A percentile compares a stretch with the other conserved stretches of the same genome.
These are phyloP conservation scores for Threskiornis aethiopicus DNA, from an alignment of 2,797 vertebrate species.

Conservation along the genomic window DNA sequence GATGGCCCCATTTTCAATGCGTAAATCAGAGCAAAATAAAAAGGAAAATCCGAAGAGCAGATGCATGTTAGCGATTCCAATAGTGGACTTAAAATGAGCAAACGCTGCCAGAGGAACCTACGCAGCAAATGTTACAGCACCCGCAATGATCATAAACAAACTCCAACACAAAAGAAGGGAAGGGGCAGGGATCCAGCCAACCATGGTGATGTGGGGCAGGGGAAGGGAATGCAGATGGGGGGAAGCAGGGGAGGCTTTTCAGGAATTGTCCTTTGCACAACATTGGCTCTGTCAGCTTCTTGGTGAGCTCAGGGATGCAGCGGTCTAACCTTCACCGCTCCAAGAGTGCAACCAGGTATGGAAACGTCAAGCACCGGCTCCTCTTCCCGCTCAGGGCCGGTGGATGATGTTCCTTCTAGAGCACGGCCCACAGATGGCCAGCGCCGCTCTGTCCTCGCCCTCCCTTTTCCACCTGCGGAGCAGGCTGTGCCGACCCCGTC, in stretches of 20 bases:
- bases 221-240: conserved; percentile 16
- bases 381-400: accelerated
- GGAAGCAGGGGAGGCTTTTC: conserved; percentile 56
- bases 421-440: background rate
- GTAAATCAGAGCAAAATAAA: conserved; percentile 48
- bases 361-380: background rate
- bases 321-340: background rate
- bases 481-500: accelerated
- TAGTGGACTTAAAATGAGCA: conserved; percentile 75
- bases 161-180: background rate
- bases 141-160: background rate
- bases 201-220: background rate
- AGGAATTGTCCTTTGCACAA: background rate
- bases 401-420: accelerated
- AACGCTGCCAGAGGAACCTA: conserved; percentile 58
- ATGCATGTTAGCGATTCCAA: conserved; percentile 71
- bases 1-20: conserved; percentile 60
- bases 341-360: background rate
- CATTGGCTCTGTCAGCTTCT: background rate
- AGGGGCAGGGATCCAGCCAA: conserved; percentile 19
- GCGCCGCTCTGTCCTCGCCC: background rate
- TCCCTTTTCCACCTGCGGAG: background rate
- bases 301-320: accelerated
- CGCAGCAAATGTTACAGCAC: conserved; percentile 32
- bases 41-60: conserved; percentile 42